Evolutionary conservation across 2,113 vertebrate species (phyloP).

Genomic region (Cheilinus undulatus): DNA sequence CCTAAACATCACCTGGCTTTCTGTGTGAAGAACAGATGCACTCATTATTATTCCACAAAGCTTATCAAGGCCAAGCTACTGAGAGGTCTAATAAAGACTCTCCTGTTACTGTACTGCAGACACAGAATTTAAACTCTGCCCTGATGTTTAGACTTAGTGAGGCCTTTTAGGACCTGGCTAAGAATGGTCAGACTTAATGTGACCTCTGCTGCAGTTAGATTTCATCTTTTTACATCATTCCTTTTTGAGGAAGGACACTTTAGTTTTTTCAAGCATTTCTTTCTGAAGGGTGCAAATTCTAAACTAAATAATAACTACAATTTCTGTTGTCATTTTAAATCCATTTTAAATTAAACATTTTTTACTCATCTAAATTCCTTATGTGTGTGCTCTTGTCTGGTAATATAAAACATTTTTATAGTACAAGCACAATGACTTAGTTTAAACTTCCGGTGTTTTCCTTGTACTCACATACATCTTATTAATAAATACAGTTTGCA

Average conservation of each 20-base stretch:
- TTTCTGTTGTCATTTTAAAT: not conserved
- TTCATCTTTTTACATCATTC: not conserved
- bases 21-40: slow-evolving; percentile 71
- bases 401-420: too few species aligned
- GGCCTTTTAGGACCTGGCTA: slow-evolving; percentile 34
- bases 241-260: not conserved
- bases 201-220: slow-evolving; percentile 34
- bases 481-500: too few species aligned
- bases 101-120: slow-evolving; percentile 39
- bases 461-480: too few species aligned
- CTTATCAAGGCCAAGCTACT: slow-evolving; percentile 60
- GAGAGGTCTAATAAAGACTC: slow-evolving; percentile 55
- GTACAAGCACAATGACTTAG: too few species aligned
- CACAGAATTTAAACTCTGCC: slow-evolving; percentile 36
- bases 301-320: too few species aligned
- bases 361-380: not conserved
- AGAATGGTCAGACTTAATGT: slow-evolving; percentile 26
- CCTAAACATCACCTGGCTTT: slow-evolving; percentile 72
- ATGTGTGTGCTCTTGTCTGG: not conserved
- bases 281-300: not conserved
- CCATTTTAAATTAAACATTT: not conserved
- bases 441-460: too few species aligned
- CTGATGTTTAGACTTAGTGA: slow-evolving; percentile 10
- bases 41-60: slow-evolving; percentile 77
- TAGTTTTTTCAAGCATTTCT: not conserved